phyloP scores from a whole-genome alignment of 2,797 vertebrate genomes.

The Neosilurus mollespiculum region DNA sequence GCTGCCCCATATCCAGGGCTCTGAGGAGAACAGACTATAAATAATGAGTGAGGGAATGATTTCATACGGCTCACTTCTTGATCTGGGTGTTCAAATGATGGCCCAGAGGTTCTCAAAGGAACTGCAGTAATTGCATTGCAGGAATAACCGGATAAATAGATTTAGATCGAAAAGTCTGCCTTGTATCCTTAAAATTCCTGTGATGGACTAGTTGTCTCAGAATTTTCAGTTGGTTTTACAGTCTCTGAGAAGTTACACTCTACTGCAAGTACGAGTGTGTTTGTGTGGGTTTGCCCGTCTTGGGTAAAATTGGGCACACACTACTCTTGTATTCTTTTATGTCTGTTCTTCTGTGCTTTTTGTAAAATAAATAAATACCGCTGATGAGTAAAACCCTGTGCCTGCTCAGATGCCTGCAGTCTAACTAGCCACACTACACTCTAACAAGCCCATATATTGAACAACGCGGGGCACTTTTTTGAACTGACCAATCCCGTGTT shows the following conservation, averaged over 20 bases:
- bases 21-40: neutral
- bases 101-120: neutral
- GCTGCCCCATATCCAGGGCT: constrained; percentile 8
- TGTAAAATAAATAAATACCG: too few species aligned
- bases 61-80: neutral
- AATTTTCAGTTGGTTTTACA: neutral
- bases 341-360: too few species aligned
- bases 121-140: neutral
- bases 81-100: neutral
- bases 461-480: too few species aligned
- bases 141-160: neutral
- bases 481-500: too few species aligned
- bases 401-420: too few species aligned
- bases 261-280: too few species aligned
- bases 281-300: too few species aligned
- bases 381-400: too few species aligned
- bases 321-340: too few species aligned
- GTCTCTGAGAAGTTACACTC: neutral
- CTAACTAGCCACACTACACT: too few species aligned
- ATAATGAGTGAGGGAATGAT: neutral
- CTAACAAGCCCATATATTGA: too few species aligned
- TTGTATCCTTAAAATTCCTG: neutral
- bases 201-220: neutral
- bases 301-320: too few species aligned
- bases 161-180: neutral